Conservation (phyloP, 2,797 vertebrate species). For the Alosa sapidissima region DNA sequence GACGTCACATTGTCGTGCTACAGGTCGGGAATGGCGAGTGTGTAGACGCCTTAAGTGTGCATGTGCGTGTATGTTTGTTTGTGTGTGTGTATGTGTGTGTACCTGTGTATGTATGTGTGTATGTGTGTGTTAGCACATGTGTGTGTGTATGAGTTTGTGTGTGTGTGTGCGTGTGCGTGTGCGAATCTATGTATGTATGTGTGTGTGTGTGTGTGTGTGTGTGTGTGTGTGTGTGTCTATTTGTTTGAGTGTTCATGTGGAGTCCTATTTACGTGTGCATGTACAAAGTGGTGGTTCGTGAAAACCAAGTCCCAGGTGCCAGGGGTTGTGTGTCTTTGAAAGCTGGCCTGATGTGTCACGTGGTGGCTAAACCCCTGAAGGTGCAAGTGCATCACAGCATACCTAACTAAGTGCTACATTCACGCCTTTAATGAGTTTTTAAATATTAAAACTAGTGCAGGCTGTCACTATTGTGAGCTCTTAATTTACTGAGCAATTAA, state of each 20-base stretch:
- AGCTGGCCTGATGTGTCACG: slow-evolving; percentile 55
- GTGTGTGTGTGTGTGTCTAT: background rate
- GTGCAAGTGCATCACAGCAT: slow-evolving; percentile 59
- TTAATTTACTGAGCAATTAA: slow-evolving; percentile 99
- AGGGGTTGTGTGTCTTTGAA: slow-evolving; percentile 15
- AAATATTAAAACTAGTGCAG: slow-evolving; percentile 96
- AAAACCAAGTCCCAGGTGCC: background rate
- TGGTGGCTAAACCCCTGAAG: slow-evolving; percentile 60
- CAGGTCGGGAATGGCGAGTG: too few relatives aligned
- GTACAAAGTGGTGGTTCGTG: slow-evolving; percentile 26
- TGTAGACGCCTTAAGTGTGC: too few relatives aligned
- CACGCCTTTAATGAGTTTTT: slow-evolving; percentile 95
- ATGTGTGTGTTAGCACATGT: too few relatives aligned
- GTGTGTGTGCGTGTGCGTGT: background rate
- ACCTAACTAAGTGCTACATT: slow-evolving; percentile 85
- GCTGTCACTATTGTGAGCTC: slow-evolving; percentile 93
- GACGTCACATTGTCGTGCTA: too few relatives aligned
- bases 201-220: background rate
- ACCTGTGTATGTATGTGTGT: background rate
- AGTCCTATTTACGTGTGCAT: background rate
- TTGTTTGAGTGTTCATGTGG: background rate
- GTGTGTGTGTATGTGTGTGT: background rate
- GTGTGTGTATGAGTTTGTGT: background rate
- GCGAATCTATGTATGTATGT: background rate
- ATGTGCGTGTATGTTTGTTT: slow-evolving; percentile 11